Evolutionary conservation across 1,140 invertebrate species (phyloP).

Genomic region (Lordiphosa mommai): DNA sequence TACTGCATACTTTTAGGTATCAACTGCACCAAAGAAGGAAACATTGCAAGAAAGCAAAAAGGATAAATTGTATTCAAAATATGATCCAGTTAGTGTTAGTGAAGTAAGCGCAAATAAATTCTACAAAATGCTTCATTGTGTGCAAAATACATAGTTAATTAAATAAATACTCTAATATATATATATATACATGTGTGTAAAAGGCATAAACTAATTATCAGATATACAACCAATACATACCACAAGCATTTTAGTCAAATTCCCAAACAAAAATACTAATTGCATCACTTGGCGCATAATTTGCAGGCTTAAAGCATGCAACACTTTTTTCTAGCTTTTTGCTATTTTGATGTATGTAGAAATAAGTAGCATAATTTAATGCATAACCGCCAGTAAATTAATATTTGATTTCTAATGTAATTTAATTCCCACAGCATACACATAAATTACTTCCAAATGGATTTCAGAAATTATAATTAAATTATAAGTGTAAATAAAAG

Average conservation of each 20-base stretch:
- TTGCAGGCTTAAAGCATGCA: conserved; percentile 30
- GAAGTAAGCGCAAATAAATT: conserved; percentile 9
- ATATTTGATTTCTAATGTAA: conserved; percentile 55
- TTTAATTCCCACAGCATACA: conserved; percentile 29
- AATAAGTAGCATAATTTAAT: conserved; percentile 59
- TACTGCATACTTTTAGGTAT: conserved; percentile 64
- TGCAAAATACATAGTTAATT: conserved; percentile 50
- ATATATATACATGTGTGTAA: neutral
- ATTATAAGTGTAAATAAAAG: conserved; percentile 59
- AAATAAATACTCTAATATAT: conserved; percentile 44
- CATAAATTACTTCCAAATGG: conserved; percentile 17
- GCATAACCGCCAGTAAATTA: conserved; percentile 36
- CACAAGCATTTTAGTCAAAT: conserved; percentile 19
- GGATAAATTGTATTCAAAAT: conserved; percentile 6
- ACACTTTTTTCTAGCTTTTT: conserved; percentile 63
- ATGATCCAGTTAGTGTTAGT: conserved; percentile 6
- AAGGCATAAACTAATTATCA: conserved; percentile 52
- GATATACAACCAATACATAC: conserved; percentile 30
- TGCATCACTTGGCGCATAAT: conserved; percentile 32
- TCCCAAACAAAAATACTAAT: conserved; percentile 8
- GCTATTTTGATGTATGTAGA: conserved; percentile 64
- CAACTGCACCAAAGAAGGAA: conserved; percentile 63
- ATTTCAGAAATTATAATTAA: conserved; percentile 40
- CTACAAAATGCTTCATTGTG: conserved; percentile 20
- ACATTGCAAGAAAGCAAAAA: conserved; percentile 14